These are phyloP conservation scores for Melanotaenia maccullochi DNA, from an alignment of 2,797 vertebrate species.

Conservation along the genomic window DNA sequence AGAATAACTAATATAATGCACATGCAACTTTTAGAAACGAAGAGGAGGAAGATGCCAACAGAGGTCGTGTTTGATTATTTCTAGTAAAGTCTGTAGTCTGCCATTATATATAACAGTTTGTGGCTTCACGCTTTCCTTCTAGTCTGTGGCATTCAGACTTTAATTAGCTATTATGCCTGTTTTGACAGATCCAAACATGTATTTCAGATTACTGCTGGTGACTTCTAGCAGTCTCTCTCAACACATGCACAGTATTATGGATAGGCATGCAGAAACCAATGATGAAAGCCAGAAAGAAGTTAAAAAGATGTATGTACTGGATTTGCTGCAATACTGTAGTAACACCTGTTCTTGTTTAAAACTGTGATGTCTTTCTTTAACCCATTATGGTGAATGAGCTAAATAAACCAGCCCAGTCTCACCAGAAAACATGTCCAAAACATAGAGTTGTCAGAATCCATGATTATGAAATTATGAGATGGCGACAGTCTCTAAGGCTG, in stretches of 20 bases:
- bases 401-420: not conserved
- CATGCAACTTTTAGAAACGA: conserved; percentile 54
- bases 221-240: conserved; percentile 15
- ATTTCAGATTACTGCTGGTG: conserved; percentile 9
- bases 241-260: not conserved
- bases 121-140: conserved; percentile 2
- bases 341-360: not conserved
- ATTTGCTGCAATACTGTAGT: not conserved
- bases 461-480: not conserved
- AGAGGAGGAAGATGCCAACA: conserved; percentile 51
- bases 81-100: conserved; percentile 7
- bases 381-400: not conserved
- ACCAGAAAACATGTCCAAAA: not conserved
- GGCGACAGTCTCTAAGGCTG: not conserved
- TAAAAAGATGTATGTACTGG: conserved; percentile 2
- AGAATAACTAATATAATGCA: conserved; percentile 30
- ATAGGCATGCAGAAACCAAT: not conserved
- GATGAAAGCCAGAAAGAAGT: conserved; percentile 2
- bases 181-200: conserved; percentile 16
- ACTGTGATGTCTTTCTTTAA: not conserved
- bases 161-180: conserved; percentile 4
- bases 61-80: conserved; percentile 49
- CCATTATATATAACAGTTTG: not conserved
- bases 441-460: not conserved
- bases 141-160: conserved; percentile 3